Evolutionary conservation across 2,888 invertebrate genomes (phyloP).

Genomic region (Rhimphoctona megacephalus): DNA sequence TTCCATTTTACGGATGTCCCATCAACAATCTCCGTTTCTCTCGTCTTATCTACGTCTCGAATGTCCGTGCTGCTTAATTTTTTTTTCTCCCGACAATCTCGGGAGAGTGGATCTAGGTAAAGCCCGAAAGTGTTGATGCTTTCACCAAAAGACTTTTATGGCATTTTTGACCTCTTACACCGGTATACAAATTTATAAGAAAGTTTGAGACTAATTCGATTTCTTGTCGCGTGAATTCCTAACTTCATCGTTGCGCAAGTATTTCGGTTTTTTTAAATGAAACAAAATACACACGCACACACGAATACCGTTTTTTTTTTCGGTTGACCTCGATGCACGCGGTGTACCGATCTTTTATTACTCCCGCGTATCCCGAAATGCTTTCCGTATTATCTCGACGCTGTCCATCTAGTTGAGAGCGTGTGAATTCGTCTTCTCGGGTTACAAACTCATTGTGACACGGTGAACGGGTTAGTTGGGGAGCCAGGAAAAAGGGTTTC

Average conservation of each 20-base stretch:
- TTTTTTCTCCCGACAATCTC: slow-evolving; percentile 36
- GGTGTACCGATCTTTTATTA: slow-evolving; percentile 36
- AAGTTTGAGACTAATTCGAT: slow-evolving; percentile 38
- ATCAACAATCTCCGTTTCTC: slow-evolving; percentile 28
- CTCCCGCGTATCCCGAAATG: slow-evolving; percentile 27
- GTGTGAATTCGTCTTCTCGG: slow-evolving; percentile 69
- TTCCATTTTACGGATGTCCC: slow-evolving; percentile 37
- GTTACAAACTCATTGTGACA: slow-evolving; percentile 60
- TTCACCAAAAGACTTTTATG: slow-evolving; percentile 33
- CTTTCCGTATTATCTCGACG: slow-evolving; percentile 10
- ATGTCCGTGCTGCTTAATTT: slow-evolving; percentile 50
- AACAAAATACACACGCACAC: slow-evolving; percentile 18
- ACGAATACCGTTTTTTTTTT: slow-evolving; percentile 48
- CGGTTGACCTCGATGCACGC: slow-evolving; percentile 51
- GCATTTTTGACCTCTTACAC: slow-evolving; percentile 6
- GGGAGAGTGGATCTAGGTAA: slow-evolving; percentile 61
- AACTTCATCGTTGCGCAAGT: slow-evolving; percentile 66
- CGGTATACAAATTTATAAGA: neutral
- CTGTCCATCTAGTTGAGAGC: slow-evolving; percentile 28
- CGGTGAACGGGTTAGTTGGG: slow-evolving; percentile 44
- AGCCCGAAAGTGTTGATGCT: slow-evolving; percentile 44
- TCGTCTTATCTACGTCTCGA: slow-evolving; percentile 57
- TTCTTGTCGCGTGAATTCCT: slow-evolving; percentile 17
- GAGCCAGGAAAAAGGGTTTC: slow-evolving; percentile 56
- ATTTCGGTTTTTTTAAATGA: slow-evolving; percentile 46